phyloP scores from a whole-genome alignment of 2,113 vertebrate species.

The Callospermophilus lateralis region DNA sequence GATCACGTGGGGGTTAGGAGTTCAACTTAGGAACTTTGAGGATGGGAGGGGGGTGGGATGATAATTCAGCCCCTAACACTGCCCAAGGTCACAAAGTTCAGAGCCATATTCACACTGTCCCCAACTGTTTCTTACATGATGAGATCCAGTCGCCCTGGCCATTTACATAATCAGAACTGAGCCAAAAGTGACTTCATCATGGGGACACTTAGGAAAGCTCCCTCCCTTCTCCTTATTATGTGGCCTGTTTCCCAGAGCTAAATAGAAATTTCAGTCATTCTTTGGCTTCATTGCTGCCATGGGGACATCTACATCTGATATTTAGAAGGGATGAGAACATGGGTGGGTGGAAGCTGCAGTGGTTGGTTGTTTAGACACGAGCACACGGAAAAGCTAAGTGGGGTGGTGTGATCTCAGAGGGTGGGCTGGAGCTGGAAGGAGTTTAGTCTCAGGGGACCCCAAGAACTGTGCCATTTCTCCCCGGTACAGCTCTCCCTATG shows the following conservation, averaged over 20 bases:
- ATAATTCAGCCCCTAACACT: background rate
- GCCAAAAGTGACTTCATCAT: constrained; percentile 79
- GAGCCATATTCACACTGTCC: background rate
- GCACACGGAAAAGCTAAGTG: background rate
- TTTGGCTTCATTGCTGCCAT: constrained; percentile 55
- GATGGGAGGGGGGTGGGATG: too few relatives aligned
- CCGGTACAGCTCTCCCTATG: background rate
- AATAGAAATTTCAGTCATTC: constrained; percentile 77
- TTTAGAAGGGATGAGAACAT: constrained; percentile 66
- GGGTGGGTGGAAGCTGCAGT: constrained; percentile 40
- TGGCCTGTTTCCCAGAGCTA: constrained; percentile 64
- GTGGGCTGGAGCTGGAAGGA: constrained; percentile 11
- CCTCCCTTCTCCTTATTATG: constrained; percentile 58
- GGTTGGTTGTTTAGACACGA: constrained; percentile 47
- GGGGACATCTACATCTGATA: constrained; percentile 33
- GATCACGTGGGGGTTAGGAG: background rate
- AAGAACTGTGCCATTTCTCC: background rate
- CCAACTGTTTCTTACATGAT: background rate
- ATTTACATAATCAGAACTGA: constrained; percentile 8
- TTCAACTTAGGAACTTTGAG: background rate
- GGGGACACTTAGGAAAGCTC: constrained; percentile 59
- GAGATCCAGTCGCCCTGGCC: background rate
- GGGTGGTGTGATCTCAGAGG: constrained; percentile 37
- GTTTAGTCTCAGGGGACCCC: background rate
- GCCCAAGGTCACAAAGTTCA: background rate